Base-by-base conservation (phyloP, 2,797 vertebrate genomes). In the Notolabrus celidotus region DNA sequence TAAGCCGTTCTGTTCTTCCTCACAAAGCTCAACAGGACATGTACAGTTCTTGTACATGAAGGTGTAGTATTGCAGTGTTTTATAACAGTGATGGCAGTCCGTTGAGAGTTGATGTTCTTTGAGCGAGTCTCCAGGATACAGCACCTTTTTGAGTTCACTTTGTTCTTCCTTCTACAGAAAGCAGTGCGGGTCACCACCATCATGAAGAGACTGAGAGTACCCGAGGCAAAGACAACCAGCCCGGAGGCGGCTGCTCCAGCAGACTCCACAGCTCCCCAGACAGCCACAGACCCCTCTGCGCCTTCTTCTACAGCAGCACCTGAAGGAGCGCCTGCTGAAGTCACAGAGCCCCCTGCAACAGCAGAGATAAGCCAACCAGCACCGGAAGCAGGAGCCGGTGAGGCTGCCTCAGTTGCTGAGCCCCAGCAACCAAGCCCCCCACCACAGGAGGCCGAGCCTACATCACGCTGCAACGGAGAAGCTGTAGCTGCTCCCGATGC, bases 101-200 rank as follows among this genome's bases (percentile, higher is more conserved):
- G 0, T 1, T 31, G 15, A 61, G 20, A 59, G 42, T 6, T 19
- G 7, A 25, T 72, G 33, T 66, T 62, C 33, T 19, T 14, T 29
- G 2, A 59, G 36, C 0, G 45, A 19, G 10, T 65, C 53, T 45
- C 29, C 29, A 45, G 23, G 17, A 25, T 19, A 10, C 12, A 38
- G 42, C 10, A 27, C 50, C 38, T 46, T 2, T 51, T 19, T 25
- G 31, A 60, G 23, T 17, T 58, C 22, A 17, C 9, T 3, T 64
- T 41, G 38, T 42, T 49, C 6, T 41, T 70, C 20, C 47, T 55
- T 53, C 79, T 47, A 17, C 92, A 99, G 97, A 99, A 99, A 95
- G 97, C 97, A 0, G 96, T 99, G 57, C 95, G 97, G 61, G 97
- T 99, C 85, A 99, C 97, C 53, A 98, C 97, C 51, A 96, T 99